phyloP scores from a whole-genome alignment of 2,797 vertebrate genomes.

The Cyclura pinguis region DNA sequence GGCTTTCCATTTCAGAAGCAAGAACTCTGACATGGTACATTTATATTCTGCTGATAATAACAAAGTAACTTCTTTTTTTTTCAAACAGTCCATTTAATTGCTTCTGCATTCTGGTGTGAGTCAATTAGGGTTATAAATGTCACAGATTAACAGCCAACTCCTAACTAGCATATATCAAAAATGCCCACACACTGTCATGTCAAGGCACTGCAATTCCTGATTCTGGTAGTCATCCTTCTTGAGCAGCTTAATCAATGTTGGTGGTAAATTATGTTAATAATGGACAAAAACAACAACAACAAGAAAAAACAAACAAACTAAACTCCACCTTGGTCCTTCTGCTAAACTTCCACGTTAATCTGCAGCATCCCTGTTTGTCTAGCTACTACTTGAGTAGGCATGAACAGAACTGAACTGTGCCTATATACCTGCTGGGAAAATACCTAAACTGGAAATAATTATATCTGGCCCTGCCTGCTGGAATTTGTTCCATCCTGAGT shows the following conservation, averaged over 20 bases:
- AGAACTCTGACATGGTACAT: slow-evolving; percentile 32
- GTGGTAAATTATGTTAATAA: slow-evolving; percentile 10
- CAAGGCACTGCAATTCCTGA: background rate
- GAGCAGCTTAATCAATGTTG: background rate
- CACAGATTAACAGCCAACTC: slow-evolving; percentile 21
- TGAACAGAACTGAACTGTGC: too few species aligned
- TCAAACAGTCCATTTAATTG: slow-evolving; percentile 14
- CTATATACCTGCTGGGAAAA: too few species aligned
- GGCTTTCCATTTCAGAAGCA: slow-evolving; percentile 47
- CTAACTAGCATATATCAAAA: background rate
- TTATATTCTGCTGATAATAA: slow-evolving; percentile 60
- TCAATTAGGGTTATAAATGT: slow-evolving; percentile 31
- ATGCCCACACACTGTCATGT: background rate
- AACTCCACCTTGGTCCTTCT: background rate
- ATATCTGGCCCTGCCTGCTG: too few species aligned
- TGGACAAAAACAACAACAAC: background rate
- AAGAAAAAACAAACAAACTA: background rate
- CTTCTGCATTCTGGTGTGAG: slow-evolving; percentile 15
- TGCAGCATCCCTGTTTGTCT: background rate
- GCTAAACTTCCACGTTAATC: background rate
- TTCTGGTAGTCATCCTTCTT: background rate
- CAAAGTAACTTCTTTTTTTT: slow-evolving; percentile 30
- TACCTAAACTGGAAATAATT: too few species aligned
- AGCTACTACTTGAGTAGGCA: too few species aligned
- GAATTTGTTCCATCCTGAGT: too few species aligned